Percentiles rank a stretch among this genome's conserved stretches.
Evolutionary conservation across 2,113 vertebrate genomes (phyloP).

Genomic region (Climacteris rufus): DNA sequence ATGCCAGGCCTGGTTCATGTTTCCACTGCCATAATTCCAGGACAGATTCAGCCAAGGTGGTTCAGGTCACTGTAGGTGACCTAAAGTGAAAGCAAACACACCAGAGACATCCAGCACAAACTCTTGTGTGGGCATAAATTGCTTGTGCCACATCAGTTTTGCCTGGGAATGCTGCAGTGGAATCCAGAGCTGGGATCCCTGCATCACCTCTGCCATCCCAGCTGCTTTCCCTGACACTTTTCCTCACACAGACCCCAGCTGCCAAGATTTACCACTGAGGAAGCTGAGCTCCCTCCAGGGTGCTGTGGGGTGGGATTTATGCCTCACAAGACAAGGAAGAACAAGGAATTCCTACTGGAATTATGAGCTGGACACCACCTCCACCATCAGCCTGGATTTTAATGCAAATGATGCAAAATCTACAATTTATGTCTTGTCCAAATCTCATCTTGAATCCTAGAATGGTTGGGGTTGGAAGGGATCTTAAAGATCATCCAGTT

Average conservation of each 20-base stretch:
- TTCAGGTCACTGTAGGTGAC: background rate
- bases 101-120: background rate
- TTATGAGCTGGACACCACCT: background rate
- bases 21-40: background rate
- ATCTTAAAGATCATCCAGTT: background rate
- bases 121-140: background rate
- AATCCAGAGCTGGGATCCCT: background rate
- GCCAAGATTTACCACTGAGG: background rate
- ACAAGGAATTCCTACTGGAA: background rate
- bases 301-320: background rate
- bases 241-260: background rate
- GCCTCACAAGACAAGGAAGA: background rate
- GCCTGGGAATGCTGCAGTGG: background rate
- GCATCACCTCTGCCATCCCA: background rate
- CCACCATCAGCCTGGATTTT: background rate
- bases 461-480: background rate
- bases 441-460: background rate
- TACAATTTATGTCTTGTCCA: background rate
- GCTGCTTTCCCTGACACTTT: background rate
- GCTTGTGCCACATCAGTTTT: background rate
- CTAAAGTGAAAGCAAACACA: background rate
- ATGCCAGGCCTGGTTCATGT: background rate
- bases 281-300: background rate
- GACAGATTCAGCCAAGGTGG: background rate
- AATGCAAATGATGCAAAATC: background rate